Evolutionary conservation across 2,888 invertebrate genomes (phyloP), one percentile per base, ranked within the genome.

Genomic region (Eupelmus urozonus): DNA sequence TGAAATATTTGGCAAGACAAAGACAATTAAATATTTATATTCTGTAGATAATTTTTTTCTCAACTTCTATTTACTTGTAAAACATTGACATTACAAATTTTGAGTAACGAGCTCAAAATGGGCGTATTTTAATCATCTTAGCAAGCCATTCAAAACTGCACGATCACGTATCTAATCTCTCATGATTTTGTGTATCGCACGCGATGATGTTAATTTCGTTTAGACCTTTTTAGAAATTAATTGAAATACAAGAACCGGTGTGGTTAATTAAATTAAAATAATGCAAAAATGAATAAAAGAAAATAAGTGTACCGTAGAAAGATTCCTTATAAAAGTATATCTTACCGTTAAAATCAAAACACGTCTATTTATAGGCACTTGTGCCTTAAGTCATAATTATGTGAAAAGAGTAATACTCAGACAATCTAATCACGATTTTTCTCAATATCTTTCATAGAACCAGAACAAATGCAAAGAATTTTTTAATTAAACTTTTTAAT

Each of bases 221-320:
- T 16, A 4, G 1, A 2, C 2, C 1, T 59, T 59, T 18, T n/a
- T 57, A 29, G 16, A 7, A 51, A 40, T n/a, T n/a, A n/a, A n/a
- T n/a, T n/a, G n/a, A n/a, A n/a, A n/a, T n/a, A n/a, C n/a, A 16
- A 18, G 16, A 3, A 25, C n/a, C 29, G 16, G 45, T 27, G 13
- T 65, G 65, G 65, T 63, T 45, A 72, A 72, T 70, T 29, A 23
- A n/a, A 40, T 62, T 27, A 25, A 65, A 45, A 34, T n/a, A 20
- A 13, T 34, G 9, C 13, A 45, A 45, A 45, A 45, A 2, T 9
- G 16, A 45, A 45, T 45, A 45, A 45, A 45, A 63, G 5, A n/a
- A 45, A 20, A 18, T 23, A 2, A 23, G 9, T n/a, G n/a, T 34
- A 34, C 34, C 9, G 3, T 5, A 34, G 34, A 34, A 34, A 34